Evolutionary conservation across 2,888 invertebrate species (phyloP), one percentile per base, ranked within the genome.

Genomic region (Caenorhabditis auriculariae): DNA sequence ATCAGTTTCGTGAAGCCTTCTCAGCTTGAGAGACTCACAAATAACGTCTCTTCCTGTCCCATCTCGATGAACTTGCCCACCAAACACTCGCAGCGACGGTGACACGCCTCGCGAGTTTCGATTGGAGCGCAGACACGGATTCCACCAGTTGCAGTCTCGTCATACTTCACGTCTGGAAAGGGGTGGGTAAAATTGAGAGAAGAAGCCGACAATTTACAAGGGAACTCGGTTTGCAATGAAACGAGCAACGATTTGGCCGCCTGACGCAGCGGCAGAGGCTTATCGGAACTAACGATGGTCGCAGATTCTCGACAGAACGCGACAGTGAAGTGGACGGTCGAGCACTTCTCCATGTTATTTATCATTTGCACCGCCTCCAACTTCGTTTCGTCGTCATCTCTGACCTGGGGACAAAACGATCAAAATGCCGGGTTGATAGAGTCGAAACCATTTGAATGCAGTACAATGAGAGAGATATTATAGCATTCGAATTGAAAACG

Each of bases 11-110:
- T n/a, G 32, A 17, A 61, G 44, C 5, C 4, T 19, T 42, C 21
- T 23, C 4, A 12, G 27, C 4, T 44, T 26, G n/a, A 44, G n/a
- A 28, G 15, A 12, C 3, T 7, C 17, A 17, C n/a, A 3, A 4
- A 23, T 44, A 28, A 5, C 5, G 27, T 46, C 9, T 42, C 38
- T 46, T 61, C 61, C 15, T 39, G 19, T 3, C 37, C 42, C 17
- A 57, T 38, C 39, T 61, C 61, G 21, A 61, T 50, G 3, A 61
- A 21, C 42, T 47, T 24, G 32, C 57, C 61, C 3, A 61, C 54
- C 23, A 61, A 47, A 27, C 44, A 46, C 32, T 61, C 61, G 37
- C 61, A 61, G 9, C 52, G 38, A 23, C 54, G 29, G 12, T 57
- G 54, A n/a, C 56, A 57, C 3, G 50, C 39, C 15, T 61, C 61